Evolutionary conservation across 2,888 invertebrate species (phyloP).

Genomic region (Tenthredo notha): DNA sequence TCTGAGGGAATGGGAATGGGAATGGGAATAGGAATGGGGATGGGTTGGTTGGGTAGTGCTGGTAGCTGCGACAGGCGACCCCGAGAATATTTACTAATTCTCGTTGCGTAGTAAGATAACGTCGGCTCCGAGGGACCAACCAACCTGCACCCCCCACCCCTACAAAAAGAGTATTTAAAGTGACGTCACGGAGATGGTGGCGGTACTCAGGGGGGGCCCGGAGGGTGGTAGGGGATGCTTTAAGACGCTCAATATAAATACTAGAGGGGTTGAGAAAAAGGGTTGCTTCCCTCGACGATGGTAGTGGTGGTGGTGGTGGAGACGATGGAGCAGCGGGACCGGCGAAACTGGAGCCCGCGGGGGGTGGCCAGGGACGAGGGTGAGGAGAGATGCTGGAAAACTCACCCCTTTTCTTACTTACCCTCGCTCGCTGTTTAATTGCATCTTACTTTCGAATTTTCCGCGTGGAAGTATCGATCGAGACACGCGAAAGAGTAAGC

Average conservation of each 20-base stretch:
- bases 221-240: conserved; percentile 74
- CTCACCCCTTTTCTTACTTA: conserved; percentile 79
- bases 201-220: conserved; percentile 45
- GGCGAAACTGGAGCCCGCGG: conserved; percentile 57
- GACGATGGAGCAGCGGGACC: conserved; percentile 57
- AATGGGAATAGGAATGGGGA: neutral
- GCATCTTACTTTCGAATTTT: conserved; percentile 79
- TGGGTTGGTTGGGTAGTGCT: conserved; percentile 23
- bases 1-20: conserved; percentile 29
- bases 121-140: conserved; percentile 64
- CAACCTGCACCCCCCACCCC: conserved; percentile 64
- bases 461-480: conserved; percentile 79
- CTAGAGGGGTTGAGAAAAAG: conserved; percentile 76
- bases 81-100: conserved; percentile 72
- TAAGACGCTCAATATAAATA: conserved; percentile 78
- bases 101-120: conserved; percentile 73
- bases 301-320: conserved; percentile 41
- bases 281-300: conserved; percentile 76
- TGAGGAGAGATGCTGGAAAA: conserved; percentile 73
- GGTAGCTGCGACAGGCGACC: conserved; percentile 52
- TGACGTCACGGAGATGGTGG: conserved; percentile 70
- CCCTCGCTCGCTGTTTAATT: conserved; percentile 78
- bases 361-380: conserved; percentile 57
- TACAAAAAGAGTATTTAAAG: conserved; percentile 76
- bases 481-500: conserved; percentile 68